These are phyloP conservation scores for Zhuqinia jingwanae DNA, from an alignment of 2,888 invertebrate genomes.

Conservation along the genomic window DNA sequence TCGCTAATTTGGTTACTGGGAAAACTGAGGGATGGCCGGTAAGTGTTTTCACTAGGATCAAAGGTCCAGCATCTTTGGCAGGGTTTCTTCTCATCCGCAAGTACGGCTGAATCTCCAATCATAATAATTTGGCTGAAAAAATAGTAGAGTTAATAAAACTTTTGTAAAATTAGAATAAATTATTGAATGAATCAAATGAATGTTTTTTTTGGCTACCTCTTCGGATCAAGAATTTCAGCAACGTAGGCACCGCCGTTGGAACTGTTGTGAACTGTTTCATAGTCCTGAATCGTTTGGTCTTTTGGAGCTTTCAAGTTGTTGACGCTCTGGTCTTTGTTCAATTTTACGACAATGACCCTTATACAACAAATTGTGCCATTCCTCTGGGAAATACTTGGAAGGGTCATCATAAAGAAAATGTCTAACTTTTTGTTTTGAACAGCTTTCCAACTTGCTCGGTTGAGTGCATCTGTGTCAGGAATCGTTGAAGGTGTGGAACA, in stretches of 20 bases:
- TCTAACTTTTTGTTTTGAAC: constrained; percentile 83
- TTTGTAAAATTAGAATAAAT: not conserved
- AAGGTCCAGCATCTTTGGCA: constrained; percentile 75
- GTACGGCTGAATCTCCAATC: constrained; percentile 77
- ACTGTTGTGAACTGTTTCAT: constrained; percentile 87
- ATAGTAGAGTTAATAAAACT: not conserved
- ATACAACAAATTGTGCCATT: constrained; percentile 94
- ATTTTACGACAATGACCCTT: constrained; percentile 89
- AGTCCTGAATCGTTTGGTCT: constrained; percentile 87
- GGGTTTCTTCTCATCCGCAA: constrained; percentile 72
- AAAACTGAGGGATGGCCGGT: constrained; percentile 67
- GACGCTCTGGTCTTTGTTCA: constrained; percentile 85
- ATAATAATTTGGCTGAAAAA: constrained; percentile 73
- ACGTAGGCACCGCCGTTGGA: constrained; percentile 89
- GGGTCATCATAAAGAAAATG: constrained; percentile 86
- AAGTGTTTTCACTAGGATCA: constrained; percentile 68
- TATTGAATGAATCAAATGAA: too few relatives aligned
- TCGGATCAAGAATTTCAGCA: constrained; percentile 88
- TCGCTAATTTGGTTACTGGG: constrained; percentile 64
- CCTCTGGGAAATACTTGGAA: constrained; percentile 90
- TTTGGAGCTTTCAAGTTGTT: constrained; percentile 87
- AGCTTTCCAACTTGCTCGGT: constrained; percentile 80
- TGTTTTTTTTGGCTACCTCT: too few relatives aligned
- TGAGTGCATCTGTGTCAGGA: constrained; percentile 85
- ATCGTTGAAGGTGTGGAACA: constrained; percentile 88